A percentile compares a stretch with the other conserved stretches of the same genome.
phyloP scores from a whole-genome alignment of 2,113 vertebrate species.

The Brachypteracias leptosomus region DNA sequence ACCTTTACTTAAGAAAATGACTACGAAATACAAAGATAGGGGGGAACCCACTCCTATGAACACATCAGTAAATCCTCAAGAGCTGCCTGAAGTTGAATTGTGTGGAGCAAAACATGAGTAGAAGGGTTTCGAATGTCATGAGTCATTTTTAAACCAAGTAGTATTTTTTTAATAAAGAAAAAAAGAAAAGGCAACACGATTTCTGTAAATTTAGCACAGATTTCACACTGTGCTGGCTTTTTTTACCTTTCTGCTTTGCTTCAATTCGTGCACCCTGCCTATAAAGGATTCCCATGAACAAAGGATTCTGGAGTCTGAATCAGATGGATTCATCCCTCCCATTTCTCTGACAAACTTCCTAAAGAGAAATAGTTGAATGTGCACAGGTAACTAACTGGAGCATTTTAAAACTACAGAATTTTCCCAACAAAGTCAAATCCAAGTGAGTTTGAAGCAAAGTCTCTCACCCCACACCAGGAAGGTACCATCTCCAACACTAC shows the following conservation, averaged over 20 bases:
- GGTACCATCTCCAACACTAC: fast-evolving
- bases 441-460: background rate
- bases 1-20: background rate
- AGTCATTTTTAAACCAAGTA: background rate
- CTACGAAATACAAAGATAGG: fast-evolving
- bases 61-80: background rate
- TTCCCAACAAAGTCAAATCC: background rate
- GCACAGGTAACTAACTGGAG: background rate
- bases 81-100: background rate
- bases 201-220: background rate
- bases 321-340: background rate
- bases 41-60: background rate
- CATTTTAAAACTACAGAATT: background rate
- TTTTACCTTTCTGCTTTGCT: background rate
- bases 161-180: background rate
- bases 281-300: background rate
- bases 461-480: background rate
- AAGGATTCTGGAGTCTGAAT: background rate
- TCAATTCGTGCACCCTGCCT: background rate
- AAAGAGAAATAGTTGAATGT: fast-evolving
- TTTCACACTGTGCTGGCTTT: background rate
- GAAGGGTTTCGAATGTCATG: background rate
- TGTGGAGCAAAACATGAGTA: background rate
- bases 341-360: background rate
- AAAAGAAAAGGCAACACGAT: background rate